Evolutionary conservation across 2,113 vertebrate species (phyloP).

Genomic region (Bathybates hornii): DNA sequence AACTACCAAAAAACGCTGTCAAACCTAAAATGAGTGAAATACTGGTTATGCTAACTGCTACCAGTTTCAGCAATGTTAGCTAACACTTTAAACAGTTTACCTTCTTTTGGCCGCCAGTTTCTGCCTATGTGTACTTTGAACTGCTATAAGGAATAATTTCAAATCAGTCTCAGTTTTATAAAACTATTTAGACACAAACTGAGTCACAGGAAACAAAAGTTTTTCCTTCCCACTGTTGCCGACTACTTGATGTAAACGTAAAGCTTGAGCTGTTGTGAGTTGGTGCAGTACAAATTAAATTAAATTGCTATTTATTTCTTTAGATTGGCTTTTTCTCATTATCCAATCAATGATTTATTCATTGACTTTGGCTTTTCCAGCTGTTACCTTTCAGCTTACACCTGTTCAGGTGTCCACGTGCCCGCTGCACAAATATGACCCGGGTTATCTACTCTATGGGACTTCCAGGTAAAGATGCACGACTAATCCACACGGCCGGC

Average conservation of each 20-base stretch:
- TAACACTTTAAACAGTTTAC: neutral
- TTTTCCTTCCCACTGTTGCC: neutral
- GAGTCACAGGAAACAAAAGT: neutral
- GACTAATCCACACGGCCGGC: fast-evolving
- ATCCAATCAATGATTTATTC: neutral
- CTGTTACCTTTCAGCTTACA: neutral
- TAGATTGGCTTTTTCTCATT: neutral
- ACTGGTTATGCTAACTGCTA: neutral
- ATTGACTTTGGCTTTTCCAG: neutral
- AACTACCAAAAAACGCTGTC: neutral
- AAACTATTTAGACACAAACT: neutral
- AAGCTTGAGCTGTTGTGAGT: neutral
- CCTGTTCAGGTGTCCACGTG: neutral
- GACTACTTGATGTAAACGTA: neutral
- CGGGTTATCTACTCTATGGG: neutral
- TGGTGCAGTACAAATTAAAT: neutral
- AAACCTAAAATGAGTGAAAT: neutral
- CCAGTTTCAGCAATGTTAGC: neutral
- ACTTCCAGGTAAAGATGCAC: neutral
- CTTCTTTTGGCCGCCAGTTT: neutral
- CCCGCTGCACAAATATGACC: neutral
- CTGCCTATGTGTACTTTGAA: neutral
- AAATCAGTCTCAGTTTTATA: neutral
- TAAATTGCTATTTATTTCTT: neutral
- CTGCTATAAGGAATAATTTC: neutral